Conservation (phyloP, 2,888 invertebrate genomes). For the Leptogaster cylindrica region DNA sequence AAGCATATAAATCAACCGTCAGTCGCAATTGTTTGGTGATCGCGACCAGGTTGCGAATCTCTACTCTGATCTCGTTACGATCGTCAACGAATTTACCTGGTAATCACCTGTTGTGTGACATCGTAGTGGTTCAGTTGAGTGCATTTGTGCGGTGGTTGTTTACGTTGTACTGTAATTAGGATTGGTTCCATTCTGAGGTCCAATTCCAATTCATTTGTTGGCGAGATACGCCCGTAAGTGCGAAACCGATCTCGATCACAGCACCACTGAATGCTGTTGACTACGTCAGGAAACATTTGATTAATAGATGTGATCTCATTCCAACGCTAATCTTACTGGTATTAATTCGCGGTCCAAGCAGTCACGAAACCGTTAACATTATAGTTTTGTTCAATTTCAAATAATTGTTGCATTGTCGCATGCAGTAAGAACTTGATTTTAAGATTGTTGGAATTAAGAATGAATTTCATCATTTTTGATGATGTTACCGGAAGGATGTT, state of each 20-base stretch:
- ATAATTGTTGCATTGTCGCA: neutral
- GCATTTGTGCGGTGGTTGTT: neutral
- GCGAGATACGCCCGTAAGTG: neutral
- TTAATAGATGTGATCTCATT: neutral
- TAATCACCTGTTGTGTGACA: slow-evolving; percentile 20
- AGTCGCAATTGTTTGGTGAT: slow-evolving; percentile 60
- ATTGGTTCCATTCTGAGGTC: slow-evolving; percentile 20
- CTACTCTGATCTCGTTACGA: slow-evolving; percentile 16
- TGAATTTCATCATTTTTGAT: neutral
- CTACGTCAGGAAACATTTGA: neutral
- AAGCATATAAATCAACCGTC: slow-evolving; percentile 49
- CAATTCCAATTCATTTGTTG: neutral
- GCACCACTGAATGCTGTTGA: too few species aligned
- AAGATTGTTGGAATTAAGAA: neutral
- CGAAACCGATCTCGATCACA: too few species aligned
- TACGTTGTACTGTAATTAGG: slow-evolving; percentile 1
- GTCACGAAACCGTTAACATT: slow-evolving; percentile 21
- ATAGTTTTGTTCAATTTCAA: slow-evolving; percentile 16
- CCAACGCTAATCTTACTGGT: neutral
- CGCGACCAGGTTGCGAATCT: slow-evolving; percentile 53
- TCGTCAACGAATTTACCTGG: slow-evolving; percentile 1
- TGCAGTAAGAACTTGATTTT: too few species aligned
- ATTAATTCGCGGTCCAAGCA: neutral
- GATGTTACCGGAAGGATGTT: too few species aligned
- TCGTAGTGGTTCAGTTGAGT: neutral